A percentile compares a stretch with the other conserved stretches of the same genome.
phyloP scores from a whole-genome alignment of 2,797 vertebrate species.

The Xyrichtys novacula region DNA sequence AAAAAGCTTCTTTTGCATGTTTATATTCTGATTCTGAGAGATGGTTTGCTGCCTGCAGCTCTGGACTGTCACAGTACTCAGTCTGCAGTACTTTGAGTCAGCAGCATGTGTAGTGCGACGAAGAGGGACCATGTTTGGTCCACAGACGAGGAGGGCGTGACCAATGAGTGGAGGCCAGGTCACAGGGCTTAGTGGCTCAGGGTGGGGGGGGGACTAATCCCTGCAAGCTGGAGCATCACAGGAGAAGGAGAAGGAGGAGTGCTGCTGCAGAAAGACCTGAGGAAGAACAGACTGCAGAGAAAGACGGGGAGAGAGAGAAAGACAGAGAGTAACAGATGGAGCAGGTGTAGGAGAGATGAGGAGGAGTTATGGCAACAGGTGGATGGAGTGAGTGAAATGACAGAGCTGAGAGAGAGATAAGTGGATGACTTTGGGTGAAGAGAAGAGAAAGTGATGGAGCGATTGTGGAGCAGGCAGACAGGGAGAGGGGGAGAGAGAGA shows the following conservation, averaged over 20 bases:
- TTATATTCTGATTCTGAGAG: neutral
- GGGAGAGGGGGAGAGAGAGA: neutral
- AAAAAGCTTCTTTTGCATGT: neutral
- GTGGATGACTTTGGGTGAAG: constrained; percentile 17
- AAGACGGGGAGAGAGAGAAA: neutral
- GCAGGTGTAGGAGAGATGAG: neutral
- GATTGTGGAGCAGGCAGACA: neutral
- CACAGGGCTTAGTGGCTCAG: constrained; percentile 65
- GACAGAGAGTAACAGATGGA: neutral
- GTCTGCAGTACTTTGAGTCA: neutral
- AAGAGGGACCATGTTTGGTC: constrained; percentile 15
- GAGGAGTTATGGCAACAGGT: neutral
- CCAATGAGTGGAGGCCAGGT: constrained; percentile 34
- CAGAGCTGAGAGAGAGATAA: constrained; percentile 12
- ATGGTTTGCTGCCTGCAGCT: neutral
- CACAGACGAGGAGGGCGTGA: constrained; percentile 40
- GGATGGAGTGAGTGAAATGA: neutral
- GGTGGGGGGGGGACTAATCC: constrained; percentile 59
- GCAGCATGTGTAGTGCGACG: neutral
- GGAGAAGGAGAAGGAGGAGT: constrained; percentile 1
- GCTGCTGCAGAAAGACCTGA: constrained; percentile 38
- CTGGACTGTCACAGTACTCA: neutral
- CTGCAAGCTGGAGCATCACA: constrained; percentile 7
- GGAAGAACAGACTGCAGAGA: constrained; percentile 27
- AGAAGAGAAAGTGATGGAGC: constrained; percentile 6